Base-by-base conservation (phyloP, 2,797 vertebrate genomes). In the Remorina albescens region DNA sequence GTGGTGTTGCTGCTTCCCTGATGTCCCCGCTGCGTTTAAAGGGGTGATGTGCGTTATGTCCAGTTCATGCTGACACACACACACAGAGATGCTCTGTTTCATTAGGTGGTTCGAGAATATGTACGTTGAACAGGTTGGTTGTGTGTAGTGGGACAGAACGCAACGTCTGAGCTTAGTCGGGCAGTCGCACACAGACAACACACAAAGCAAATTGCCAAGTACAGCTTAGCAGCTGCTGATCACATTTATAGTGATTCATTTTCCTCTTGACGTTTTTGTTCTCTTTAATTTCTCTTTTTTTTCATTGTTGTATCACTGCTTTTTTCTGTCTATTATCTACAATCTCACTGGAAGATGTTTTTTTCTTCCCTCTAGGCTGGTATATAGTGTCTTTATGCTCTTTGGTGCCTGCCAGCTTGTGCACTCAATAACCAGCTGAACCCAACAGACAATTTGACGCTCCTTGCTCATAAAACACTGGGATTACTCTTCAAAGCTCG, bases 401-500 rank as follows among this genome's bases (percentile, higher is more conserved):
- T 72, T 53, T 56, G 82, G 74, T 82, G 82, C 77, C 69, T 83
- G 80, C 70, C 87, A 70, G 86, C 86, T 90, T 72, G 83, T 41
- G 81, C 67, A 47, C 70, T 81, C 85, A 84, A 76, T 81, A 86
- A 88, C 81, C 69, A 77, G 69, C 78, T 78, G 86, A 86, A 84
- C 72, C 70, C 74, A 36, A 80, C 71, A 89, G 87, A 91, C 86
- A 90, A 82, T 87, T 73, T 15, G 76, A 83, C 78, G 78, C 81
- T 63, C 78, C 70, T 61, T 12, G 61, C 85, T 86, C 78, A 86
- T 85, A 87, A 92, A 92, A 88, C 78, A 87, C 82, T 65, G 50
- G 80, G 85, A 89, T 90, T 88, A 88, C 69, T 82, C 70, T 82
- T 81, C 76, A 85, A 78, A 84, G 80, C 80, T 83, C 30, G 19